A percentile compares a stretch with the other conserved stretches of the same genome.
phyloP scores from a whole-genome alignment of 2,797 vertebrate genomes.

The Acropternis orthonyx region DNA sequence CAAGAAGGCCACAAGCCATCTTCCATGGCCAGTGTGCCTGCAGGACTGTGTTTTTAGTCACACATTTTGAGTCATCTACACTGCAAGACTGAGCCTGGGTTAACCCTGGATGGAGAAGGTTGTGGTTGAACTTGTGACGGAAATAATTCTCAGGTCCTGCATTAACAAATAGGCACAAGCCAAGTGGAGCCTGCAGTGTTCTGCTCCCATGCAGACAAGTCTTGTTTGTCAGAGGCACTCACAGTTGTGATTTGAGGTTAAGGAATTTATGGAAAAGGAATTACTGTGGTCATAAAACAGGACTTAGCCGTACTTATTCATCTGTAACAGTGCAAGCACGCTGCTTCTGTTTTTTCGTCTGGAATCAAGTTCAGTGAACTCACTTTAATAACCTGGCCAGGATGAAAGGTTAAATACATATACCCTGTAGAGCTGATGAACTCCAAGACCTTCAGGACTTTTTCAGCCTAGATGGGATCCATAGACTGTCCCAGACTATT shows the following conservation, averaged over 20 bases:
- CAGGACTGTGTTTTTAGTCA: background rate
- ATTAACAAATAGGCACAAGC: background rate
- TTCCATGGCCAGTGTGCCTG: background rate
- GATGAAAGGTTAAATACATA: conserved; percentile 30
- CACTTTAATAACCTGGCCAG: conserved; percentile 22
- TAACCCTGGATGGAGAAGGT: background rate
- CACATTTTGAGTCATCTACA: background rate
- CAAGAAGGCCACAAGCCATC: background rate
- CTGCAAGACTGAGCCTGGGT: background rate
- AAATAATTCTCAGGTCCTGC: background rate
- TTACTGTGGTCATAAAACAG: conserved; percentile 44
- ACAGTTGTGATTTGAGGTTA: conserved; percentile 23
- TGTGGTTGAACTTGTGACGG: background rate
- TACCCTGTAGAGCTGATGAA: background rate
- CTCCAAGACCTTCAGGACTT: background rate
- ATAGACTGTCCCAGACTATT: background rate
- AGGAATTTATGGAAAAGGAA: conserved; percentile 51
- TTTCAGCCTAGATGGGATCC: background rate
- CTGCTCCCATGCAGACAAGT: conserved; percentile 16
- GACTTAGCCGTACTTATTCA: conserved; percentile 19
- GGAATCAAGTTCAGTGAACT: background rate
- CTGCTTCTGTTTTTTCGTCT: conserved; percentile 32
- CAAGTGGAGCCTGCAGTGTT: background rate
- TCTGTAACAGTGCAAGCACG: conserved; percentile 4
- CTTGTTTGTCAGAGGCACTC: conserved; percentile 39